Conservation (phyloP, 53 echinoderm and acorn worm genomes). For the Glandiceps talaboti region DNA sequence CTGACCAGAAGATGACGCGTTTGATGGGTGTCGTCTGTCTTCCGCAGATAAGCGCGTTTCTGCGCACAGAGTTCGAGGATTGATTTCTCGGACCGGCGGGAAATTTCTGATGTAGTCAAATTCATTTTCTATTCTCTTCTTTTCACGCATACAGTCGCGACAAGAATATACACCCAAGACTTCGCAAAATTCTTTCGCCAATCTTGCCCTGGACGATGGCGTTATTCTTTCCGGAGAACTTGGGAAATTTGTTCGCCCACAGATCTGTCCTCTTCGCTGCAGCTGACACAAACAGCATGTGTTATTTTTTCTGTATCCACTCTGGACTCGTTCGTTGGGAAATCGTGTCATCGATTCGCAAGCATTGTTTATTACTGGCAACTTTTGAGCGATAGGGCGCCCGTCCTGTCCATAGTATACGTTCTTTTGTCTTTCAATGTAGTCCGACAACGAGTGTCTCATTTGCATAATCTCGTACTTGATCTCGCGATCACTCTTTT, state of each 20-base stretch:
- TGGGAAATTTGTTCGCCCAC: neutral
- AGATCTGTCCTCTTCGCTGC: neutral
- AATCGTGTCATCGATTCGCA: neutral
- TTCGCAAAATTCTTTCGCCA: neutral
- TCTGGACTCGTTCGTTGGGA: neutral
- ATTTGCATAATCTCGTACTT: neutral
- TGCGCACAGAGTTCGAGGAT: neutral
- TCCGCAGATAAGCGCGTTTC: neutral
- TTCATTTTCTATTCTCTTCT: neutral
- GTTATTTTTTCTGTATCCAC: neutral
- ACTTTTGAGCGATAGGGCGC: neutral
- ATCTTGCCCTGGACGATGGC: neutral
- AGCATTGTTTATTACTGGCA: neutral
- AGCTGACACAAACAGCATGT: neutral
- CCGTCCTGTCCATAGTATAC: neutral
- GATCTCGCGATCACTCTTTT: neutral
- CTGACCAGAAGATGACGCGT: neutral
- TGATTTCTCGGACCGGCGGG: neutral
- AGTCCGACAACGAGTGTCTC: neutral
- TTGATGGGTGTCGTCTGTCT: neutral
- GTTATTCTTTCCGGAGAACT: neutral
- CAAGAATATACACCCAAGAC: neutral
- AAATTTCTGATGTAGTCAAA: neutral
- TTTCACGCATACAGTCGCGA: neutral
- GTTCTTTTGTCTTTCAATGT: neutral